A percentile compares a stretch with the other conserved stretches of the same genome.
These are phyloP conservation scores for Sebastes iracundus DNA, from an alignment of 2,797 vertebrate species.

Conservation along the genomic window DNA sequence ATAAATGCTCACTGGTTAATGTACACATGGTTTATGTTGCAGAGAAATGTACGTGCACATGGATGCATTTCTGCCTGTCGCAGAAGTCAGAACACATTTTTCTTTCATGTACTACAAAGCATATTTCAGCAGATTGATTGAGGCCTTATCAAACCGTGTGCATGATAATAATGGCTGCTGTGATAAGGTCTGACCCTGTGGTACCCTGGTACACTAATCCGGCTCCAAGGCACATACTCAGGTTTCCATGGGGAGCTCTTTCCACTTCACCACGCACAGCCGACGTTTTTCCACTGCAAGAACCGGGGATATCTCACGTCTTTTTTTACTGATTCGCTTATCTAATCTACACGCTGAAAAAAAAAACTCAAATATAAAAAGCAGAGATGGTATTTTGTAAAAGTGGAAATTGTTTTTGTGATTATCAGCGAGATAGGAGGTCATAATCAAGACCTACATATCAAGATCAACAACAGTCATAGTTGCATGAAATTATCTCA, in stretches of 20 bases:
- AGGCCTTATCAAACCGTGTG: conserved; percentile 42
- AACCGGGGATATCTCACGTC: background rate
- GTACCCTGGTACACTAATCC: conserved; percentile 60
- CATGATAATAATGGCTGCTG: conserved; percentile 47
- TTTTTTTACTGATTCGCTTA: conserved; percentile 10
- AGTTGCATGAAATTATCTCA: background rate
- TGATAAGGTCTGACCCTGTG: conserved; percentile 66
- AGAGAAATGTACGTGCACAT: background rate
- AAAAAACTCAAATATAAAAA: background rate
- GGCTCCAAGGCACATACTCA: conserved; percentile 59
- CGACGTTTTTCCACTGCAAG: conserved; percentile 41
- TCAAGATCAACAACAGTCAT: background rate
- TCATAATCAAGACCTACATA: background rate
- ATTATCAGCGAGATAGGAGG: background rate
- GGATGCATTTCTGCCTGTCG: background rate
- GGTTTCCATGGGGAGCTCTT: conserved; percentile 69
- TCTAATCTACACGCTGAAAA: conserved; percentile 1
- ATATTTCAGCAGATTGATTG: conserved; percentile 33
- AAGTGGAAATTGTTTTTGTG: background rate
- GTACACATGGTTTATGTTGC: background rate
- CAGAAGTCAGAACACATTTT: background rate
- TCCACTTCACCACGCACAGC: conserved; percentile 49
- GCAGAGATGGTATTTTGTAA: background rate
- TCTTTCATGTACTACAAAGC: background rate
- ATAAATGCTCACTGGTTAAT: background rate